A percentile compares a stretch with the other conserved stretches of the same genome.
Evolutionary conservation across 2,797 vertebrate genomes (phyloP).

Genomic region (Tragelaphus oryx): DNA sequence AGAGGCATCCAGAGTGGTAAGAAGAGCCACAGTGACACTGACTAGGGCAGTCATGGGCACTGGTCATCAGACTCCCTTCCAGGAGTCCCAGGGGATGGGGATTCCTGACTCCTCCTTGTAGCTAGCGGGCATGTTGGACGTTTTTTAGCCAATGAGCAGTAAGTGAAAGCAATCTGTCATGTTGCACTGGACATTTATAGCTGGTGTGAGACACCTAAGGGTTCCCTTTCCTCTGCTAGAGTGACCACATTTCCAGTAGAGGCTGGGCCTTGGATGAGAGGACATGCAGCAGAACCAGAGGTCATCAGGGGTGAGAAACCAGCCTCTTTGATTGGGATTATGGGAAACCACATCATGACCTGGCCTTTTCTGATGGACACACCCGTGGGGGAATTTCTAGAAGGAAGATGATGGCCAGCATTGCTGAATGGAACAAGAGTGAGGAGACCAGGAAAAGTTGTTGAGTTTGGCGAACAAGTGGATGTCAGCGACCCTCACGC

Average conservation of each 20-base stretch:
- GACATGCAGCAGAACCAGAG: not conserved
- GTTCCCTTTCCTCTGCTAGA: not conserved
- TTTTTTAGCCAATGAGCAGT: not conserved
- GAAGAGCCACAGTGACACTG: not conserved
- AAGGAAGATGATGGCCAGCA: not conserved
- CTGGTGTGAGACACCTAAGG: not conserved
- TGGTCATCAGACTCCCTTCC: not conserved
- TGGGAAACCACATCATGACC: not conserved
- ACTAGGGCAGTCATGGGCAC: not conserved
- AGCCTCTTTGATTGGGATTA: not conserved
- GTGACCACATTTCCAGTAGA: not conserved
- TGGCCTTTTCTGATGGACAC: not conserved
- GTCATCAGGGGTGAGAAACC: not conserved
- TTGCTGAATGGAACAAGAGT: not conserved
- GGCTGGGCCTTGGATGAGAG: not conserved
- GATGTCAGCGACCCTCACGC: not conserved
- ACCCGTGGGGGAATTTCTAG: not conserved
- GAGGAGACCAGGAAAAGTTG: not conserved
- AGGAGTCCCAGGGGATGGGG: not conserved
- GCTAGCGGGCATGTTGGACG: not conserved
- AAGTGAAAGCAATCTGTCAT: not conserved
- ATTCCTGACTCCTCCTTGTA: not conserved
- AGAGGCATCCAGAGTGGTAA: not conserved
- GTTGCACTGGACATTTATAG: not conserved
- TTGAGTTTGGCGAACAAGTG: not conserved